These are phyloP conservation scores for Cepaea nemoralis DNA, from an alignment of 1,140 invertebrate genomes.

Conservation along the genomic window DNA sequence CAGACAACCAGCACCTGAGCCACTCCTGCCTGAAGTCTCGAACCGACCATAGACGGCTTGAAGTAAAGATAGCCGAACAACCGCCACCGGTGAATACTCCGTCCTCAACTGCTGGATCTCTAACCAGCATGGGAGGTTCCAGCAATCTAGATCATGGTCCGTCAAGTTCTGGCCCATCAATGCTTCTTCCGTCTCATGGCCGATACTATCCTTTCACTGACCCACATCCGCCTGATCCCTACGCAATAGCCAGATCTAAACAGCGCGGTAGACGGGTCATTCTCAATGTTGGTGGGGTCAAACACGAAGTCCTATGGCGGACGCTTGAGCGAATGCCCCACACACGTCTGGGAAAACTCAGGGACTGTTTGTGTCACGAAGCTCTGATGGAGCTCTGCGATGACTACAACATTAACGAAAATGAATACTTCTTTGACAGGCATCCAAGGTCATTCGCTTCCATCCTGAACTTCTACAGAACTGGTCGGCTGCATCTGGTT, in stretches of 20 bases:
- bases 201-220: conserved; percentile 52
- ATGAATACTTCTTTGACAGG: conserved; percentile 99
- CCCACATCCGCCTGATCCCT: conserved; percentile 83
- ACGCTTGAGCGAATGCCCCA: conserved; percentile 95
- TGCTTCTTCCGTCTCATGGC: conserved; percentile 32
- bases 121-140: conserved; percentile 44
- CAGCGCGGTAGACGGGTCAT: conserved; percentile 87
- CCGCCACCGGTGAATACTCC: conserved; percentile 24
- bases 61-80: conserved; percentile 59
- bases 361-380: conserved; percentile 96
- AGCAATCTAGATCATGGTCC: conserved; percentile 36
- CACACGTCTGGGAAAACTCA: conserved; percentile 90
- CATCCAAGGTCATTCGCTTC: conserved; percentile 98
- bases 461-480: conserved; percentile 97
- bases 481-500: conserved; percentile 95
- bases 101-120: conserved; percentile 42
- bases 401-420: conserved; percentile 95
- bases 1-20: conserved; percentile 17
- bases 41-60: conserved; percentile 46
- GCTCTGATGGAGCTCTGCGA: conserved; percentile 95
- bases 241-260: conserved; percentile 94
- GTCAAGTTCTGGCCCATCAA: conserved; percentile 34
- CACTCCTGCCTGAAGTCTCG: conserved; percentile 45
- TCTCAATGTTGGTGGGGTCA: conserved; percentile 96
- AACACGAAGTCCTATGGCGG: conserved; percentile 96